Evolutionary conservation across 2,113 vertebrate species (phyloP).

Genomic region (Calypte anna): DNA sequence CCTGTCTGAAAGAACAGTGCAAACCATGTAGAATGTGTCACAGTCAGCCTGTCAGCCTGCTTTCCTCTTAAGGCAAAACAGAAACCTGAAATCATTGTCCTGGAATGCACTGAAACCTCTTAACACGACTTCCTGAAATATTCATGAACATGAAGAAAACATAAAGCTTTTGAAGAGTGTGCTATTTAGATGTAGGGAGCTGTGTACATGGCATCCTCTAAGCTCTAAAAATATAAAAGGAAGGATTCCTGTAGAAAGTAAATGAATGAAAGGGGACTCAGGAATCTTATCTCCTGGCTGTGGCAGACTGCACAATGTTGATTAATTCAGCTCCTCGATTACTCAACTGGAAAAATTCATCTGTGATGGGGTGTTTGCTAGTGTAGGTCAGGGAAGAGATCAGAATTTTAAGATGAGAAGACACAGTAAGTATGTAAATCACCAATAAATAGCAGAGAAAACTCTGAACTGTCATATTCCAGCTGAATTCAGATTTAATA

Average conservation of each 20-base stretch:
- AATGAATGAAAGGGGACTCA: neutral
- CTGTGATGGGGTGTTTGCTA: neutral
- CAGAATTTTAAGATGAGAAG: neutral
- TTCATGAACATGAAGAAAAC: slow-evolving; percentile 37
- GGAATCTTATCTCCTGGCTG: neutral
- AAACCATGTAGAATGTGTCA: neutral
- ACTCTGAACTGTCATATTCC: neutral
- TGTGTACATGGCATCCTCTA: neutral
- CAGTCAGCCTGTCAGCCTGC: neutral
- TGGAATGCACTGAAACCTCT: slow-evolving; percentile 42
- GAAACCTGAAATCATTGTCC: slow-evolving; percentile 44
- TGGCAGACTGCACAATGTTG: neutral
- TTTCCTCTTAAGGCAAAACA: slow-evolving; percentile 13
- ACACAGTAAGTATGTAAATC: neutral
- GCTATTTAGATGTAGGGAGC: neutral
- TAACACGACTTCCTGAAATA: slow-evolving; percentile 27
- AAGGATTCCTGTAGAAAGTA: neutral
- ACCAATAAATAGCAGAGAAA: neutral
- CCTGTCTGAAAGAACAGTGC: neutral
- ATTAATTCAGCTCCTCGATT: neutral
- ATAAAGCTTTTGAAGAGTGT: neutral
- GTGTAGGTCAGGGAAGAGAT: neutral
- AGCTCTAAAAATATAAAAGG: neutral
- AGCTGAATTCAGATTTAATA: neutral
- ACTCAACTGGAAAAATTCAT: neutral